Conservation (phyloP, 2,113 vertebrate species). For the Panthera uncia region DNA sequence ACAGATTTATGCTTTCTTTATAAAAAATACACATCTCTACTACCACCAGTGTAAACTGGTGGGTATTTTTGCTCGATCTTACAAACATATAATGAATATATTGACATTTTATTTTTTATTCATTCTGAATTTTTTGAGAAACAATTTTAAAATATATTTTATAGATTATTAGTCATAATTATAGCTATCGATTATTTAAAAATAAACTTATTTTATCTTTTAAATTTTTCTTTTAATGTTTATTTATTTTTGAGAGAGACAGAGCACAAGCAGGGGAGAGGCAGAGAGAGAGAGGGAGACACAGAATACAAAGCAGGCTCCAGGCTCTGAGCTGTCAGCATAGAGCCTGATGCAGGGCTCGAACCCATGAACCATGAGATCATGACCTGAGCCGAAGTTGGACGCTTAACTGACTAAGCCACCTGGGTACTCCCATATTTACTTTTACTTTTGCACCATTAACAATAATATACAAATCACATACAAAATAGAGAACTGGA, state of each 20-base stretch:
- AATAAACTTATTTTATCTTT: background rate
- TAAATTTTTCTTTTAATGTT: too few species aligned
- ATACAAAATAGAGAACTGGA: background rate
- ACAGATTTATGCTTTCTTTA: background rate
- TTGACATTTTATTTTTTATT: background rate
- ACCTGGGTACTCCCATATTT: background rate
- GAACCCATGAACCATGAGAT: too few species aligned
- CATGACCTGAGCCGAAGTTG: too few species aligned
- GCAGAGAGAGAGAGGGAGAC: too few species aligned
- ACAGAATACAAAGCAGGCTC: too few species aligned
- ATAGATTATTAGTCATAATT: constrained; percentile 4
- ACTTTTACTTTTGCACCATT: background rate
- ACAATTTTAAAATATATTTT: background rate
- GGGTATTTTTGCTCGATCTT: background rate
- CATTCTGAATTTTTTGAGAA: background rate
- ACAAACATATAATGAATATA: background rate
- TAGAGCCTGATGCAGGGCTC: too few species aligned
- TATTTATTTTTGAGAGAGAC: too few species aligned
- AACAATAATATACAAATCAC: background rate
- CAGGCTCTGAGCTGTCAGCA: too few species aligned
- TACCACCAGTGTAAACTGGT: background rate
- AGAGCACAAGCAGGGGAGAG: too few species aligned
- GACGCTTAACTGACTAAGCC: too few species aligned
- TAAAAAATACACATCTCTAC: background rate
- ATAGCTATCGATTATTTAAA: constrained; percentile 3